These are phyloP conservation scores for Eupsittula cactorum DNA, from an alignment of 2,113 vertebrate genomes.

Conservation along the genomic window DNA sequence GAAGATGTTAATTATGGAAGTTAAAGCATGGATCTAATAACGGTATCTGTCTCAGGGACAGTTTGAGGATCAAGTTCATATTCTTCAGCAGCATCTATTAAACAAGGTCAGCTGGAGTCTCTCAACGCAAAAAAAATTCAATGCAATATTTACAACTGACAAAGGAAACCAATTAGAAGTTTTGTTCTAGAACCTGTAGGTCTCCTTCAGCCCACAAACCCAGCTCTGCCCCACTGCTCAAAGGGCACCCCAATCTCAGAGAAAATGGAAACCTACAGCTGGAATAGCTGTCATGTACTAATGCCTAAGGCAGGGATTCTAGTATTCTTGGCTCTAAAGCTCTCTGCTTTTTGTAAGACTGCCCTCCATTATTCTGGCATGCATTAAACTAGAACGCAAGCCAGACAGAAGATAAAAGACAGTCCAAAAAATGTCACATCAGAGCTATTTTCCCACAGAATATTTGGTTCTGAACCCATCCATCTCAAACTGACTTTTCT, in stretches of 20 bases:
- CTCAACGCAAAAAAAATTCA: not conserved
- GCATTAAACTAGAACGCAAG: not conserved
- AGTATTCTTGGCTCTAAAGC: not conserved
- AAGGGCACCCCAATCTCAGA: not conserved
- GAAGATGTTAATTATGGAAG: conserved; percentile 69
- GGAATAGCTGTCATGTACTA: not conserved
- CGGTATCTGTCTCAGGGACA: conserved; percentile 37
- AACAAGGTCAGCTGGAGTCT: conserved; percentile 35
- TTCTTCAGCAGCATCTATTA: conserved; percentile 24
- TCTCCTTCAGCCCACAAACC: not conserved
- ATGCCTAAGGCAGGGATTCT: not conserved
- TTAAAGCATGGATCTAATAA: conserved; percentile 62
- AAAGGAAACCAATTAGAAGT: not conserved
- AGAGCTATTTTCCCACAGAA: not conserved
- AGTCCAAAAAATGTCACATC: not conserved
- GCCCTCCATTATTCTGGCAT: not conserved
- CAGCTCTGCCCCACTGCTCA: not conserved
- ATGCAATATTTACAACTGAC: not conserved
- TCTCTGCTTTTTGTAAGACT: not conserved
- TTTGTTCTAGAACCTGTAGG: not conserved
- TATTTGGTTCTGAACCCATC: not conserved
- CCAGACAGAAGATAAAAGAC: not conserved
- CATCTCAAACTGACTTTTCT: not conserved
- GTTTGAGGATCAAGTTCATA: conserved; percentile 24
- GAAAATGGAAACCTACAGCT: not conserved